A percentile compares a stretch with the other conserved stretches of the same genome.
Conservation (phyloP, 2,113 vertebrate genomes). For the Cheilinus undulatus region DNA sequence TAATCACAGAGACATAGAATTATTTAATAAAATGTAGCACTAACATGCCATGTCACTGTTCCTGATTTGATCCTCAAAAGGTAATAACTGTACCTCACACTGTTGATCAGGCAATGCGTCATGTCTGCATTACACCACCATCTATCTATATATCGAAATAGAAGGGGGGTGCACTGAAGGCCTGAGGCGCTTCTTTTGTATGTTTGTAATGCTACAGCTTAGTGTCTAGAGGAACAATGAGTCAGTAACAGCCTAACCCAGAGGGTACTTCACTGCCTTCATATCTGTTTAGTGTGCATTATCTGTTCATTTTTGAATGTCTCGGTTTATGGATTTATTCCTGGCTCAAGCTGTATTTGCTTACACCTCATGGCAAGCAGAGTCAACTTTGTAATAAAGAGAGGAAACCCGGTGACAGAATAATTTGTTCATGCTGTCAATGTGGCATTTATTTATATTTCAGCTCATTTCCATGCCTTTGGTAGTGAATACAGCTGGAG, state of each 20-base stretch:
- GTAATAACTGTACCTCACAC: not conserved
- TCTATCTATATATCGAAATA: not conserved
- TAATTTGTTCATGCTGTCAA: slow-evolving; percentile 51
- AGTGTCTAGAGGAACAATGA: slow-evolving; percentile 2
- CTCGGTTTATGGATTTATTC: slow-evolving; percentile 34
- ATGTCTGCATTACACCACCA: not conserved
- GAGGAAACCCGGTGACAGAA: slow-evolving; percentile 27
- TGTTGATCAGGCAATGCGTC: slow-evolving; percentile 1
- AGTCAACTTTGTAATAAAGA: slow-evolving; percentile 16
- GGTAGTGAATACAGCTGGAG: slow-evolving; percentile 14
- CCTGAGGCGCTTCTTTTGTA: not conserved
- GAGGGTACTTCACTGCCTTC: slow-evolving; percentile 14
- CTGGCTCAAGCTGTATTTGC: slow-evolving; percentile 6
- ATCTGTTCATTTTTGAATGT: slow-evolving; percentile 34
- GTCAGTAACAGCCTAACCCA: slow-evolving; percentile 4
- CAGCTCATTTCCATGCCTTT: slow-evolving; percentile 34
- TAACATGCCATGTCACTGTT: not conserved
- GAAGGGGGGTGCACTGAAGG: not conserved
- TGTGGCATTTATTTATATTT: slow-evolving; percentile 46
- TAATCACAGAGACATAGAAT: not conserved
- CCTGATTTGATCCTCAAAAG: not conserved
- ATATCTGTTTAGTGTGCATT: slow-evolving; percentile 33
- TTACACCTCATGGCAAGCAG: slow-evolving; percentile 17
- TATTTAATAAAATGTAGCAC: not conserved
- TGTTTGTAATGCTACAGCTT: not conserved